Percentiles rank a stretch among this genome's conserved stretches.
Evolutionary conservation across 1,140 invertebrate species (phyloP).

Genomic region (Drosophila busckii): DNA sequence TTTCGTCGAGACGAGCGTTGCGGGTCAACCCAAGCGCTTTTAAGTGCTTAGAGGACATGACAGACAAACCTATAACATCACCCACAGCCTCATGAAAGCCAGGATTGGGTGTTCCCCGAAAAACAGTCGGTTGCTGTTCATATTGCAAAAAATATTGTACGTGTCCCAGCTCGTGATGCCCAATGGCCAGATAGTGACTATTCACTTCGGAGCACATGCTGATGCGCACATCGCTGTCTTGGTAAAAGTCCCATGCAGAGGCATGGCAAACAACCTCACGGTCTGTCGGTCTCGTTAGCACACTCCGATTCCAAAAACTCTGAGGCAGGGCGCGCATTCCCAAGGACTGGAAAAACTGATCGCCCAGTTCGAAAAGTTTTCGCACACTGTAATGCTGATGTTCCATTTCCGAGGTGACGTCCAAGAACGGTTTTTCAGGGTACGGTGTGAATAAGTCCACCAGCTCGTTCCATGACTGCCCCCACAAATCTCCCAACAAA

Average conservation of each 20-base stretch:
- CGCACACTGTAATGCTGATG: conserved; percentile 69
- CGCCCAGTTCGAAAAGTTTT: conserved; percentile 82
- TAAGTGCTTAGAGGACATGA: conserved; percentile 82
- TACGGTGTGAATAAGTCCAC: conserved; percentile 85
- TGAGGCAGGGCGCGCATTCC: conserved; percentile 90
- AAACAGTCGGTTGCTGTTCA: conserved; percentile 83
- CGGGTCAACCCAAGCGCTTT: conserved; percentile 80
- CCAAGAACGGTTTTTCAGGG: conserved; percentile 82
- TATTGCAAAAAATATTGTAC: conserved; percentile 88
- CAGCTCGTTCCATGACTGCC: conserved; percentile 87
- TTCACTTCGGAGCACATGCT: conserved; percentile 88
- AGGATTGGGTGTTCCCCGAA: conserved; percentile 87
- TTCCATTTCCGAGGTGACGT: conserved; percentile 81
- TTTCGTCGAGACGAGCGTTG: conserved; percentile 52
- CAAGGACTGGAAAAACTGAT: conserved; percentile 92
- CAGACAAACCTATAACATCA: conserved; percentile 84
- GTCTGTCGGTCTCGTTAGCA: conserved; percentile 83
- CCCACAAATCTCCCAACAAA: conserved; percentile 85
- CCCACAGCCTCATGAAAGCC: conserved; percentile 88
- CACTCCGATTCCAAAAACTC: conserved; percentile 89
- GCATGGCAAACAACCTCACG: conserved; percentile 86
- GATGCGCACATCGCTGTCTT: conserved; percentile 83
- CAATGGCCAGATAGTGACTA: conserved; percentile 84
- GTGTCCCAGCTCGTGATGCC: conserved; percentile 90
- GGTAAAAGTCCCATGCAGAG: conserved; percentile 89